Conservation (phyloP, 2,113 vertebrate species). For the Oreotrochilus melanogaster region DNA sequence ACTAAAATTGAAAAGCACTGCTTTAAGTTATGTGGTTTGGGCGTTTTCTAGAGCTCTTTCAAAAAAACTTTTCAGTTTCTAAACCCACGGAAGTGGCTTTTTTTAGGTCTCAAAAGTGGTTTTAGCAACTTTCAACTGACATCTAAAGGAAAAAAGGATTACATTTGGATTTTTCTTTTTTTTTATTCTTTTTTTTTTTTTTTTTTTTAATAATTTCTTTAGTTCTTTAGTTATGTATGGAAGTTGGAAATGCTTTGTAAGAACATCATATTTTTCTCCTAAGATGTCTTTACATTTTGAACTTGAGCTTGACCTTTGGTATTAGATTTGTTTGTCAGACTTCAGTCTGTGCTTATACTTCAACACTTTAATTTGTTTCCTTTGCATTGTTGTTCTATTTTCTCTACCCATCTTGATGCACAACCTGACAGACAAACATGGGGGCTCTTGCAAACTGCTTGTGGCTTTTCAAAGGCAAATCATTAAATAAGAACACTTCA, state of each 20-base stretch:
- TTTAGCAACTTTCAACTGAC: not conserved
- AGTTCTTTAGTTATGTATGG: not conserved
- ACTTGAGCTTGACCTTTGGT: not conserved
- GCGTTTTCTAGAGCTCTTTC: not conserved
- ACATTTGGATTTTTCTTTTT: not conserved
- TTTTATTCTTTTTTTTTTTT: not conserved
- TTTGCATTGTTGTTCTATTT: not conserved
- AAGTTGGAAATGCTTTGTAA: not conserved
- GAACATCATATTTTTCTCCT: not conserved
- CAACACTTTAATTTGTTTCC: not conserved
- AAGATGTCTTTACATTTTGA: not conserved
- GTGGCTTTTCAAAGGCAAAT: conserved; percentile 13
- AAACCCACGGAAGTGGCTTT: not conserved
- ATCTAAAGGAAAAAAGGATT: not conserved
- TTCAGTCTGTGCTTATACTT: not conserved
- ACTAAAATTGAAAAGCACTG: not conserved
- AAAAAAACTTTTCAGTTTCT: not conserved
- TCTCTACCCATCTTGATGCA: not conserved
- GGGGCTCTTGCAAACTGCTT: not conserved
- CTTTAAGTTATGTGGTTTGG: not conserved
- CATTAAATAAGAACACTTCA: not conserved
- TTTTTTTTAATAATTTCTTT: not conserved
- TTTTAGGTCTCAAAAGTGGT: not conserved
- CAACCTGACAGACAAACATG: not conserved
- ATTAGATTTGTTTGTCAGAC: not conserved